phyloP scores from a whole-genome alignment of 2,888 invertebrate genomes.

The Helicoverpa assulta region DNA sequence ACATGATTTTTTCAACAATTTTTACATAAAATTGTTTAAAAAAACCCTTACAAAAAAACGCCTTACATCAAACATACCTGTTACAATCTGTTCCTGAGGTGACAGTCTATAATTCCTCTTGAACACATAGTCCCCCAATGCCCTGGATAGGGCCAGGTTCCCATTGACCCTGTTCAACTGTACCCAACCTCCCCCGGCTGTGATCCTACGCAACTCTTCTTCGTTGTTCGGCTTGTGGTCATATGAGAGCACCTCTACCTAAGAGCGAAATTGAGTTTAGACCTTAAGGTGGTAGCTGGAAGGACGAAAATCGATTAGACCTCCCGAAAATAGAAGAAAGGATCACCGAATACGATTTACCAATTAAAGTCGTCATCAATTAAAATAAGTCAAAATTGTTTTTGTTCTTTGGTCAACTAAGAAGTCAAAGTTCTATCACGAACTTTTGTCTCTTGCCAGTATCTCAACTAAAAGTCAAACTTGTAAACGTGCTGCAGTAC shows the following conservation, averaged over 20 bases:
- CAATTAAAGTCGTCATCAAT: background rate
- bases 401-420: too few relatives aligned
- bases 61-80: constrained; percentile 91
- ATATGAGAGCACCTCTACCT: constrained; percentile 93
- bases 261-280: background rate
- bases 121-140: constrained; percentile 99
- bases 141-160: constrained; percentile 98
- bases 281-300: background rate
- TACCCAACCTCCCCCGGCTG: constrained; percentile 99
- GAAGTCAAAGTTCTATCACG: too few relatives aligned
- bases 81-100: constrained; percentile 98
- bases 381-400: too few relatives aligned
- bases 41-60: too few relatives aligned
- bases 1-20: too few relatives aligned
- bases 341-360: background rate
- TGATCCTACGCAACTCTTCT: constrained; percentile 96
- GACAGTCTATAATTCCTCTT: constrained; percentile 96
- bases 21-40: too few relatives aligned
- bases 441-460: too few relatives aligned
- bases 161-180: constrained; percentile 99
- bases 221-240: constrained; percentile 99
- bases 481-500: too few relatives aligned
- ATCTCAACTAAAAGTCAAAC: too few relatives aligned
- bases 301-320: too few relatives aligned
- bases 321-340: too few relatives aligned